A percentile compares a stretch with the other conserved stretches of the same genome.
Evolutionary conservation across 2,113 vertebrate species (phyloP).

Genomic region (Tamias sibiricus): DNA sequence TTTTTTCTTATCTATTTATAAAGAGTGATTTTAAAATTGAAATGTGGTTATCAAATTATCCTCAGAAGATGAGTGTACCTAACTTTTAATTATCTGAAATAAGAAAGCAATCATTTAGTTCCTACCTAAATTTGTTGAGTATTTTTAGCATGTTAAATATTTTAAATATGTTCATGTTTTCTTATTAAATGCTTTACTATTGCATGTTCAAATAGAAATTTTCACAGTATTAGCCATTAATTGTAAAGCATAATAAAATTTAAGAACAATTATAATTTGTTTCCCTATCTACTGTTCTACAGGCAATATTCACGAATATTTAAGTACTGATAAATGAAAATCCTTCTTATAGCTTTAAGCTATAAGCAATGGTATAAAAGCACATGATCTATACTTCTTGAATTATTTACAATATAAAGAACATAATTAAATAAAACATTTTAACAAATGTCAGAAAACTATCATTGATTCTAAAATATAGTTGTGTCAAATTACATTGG

Average conservation of each 20-base stretch:
- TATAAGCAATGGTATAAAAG: constrained; percentile 13
- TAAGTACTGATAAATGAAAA: constrained; percentile 44
- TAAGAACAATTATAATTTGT: constrained; percentile 50
- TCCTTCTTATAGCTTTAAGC: not conserved
- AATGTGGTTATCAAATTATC: constrained; percentile 36
- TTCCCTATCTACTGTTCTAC: constrained; percentile 10
- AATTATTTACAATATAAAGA: constrained; percentile 14
- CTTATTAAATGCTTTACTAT: constrained; percentile 18
- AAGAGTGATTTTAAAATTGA: constrained; percentile 61
- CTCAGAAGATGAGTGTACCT: not conserved
- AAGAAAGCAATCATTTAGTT: constrained; percentile 40
- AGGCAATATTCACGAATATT: constrained; percentile 36
- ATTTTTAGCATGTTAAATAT: not conserved
- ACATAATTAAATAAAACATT: constrained; percentile 51
- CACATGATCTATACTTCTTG: not conserved
- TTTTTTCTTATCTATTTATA: not conserved
- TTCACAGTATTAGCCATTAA: not conserved
- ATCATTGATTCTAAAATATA: constrained; percentile 14
- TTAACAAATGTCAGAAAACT: constrained; percentile 1
- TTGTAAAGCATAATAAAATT: not conserved
- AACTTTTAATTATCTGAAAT: constrained; percentile 58
- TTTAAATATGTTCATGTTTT: not conserved
- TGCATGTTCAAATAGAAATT: constrained; percentile 45
- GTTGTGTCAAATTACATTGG: not conserved
- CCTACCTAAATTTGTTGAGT: not conserved